Conservation (phyloP, 2,888 invertebrate species). For the Drosophila peninsularis region DNA sequence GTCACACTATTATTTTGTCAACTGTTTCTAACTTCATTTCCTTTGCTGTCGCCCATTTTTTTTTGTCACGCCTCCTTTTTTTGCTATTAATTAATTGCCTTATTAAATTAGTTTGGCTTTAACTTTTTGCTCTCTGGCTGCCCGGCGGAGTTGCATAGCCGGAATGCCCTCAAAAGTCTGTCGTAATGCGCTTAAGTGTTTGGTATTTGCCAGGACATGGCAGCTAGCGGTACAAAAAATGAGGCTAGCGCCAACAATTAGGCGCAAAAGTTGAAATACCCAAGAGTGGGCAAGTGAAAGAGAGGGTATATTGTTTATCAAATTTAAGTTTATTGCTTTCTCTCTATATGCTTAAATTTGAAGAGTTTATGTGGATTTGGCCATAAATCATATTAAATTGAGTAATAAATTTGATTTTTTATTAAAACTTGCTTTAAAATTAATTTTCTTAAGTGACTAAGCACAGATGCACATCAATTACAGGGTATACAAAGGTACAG, state of each 20-base stretch:
- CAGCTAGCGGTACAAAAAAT: slow-evolving; percentile 17
- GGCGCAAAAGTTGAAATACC: slow-evolving; percentile 31
- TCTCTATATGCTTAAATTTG: neutral
- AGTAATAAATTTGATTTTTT: neutral
- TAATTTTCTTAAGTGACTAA: neutral
- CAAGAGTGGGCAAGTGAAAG: neutral
- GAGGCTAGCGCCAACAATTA: slow-evolving; percentile 15
- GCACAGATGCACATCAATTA: neutral
- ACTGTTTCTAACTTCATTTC: neutral
- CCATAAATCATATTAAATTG: neutral
- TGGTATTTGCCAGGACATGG: slow-evolving; percentile 19
- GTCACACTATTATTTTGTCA: neutral
- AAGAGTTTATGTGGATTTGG: neutral
- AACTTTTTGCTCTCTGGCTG: neutral
- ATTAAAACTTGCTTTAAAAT: neutral
- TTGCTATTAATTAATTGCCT: neutral
- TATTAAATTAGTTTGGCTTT: slow-evolving; percentile 36
- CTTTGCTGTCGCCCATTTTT: too few species aligned
- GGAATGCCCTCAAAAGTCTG: slow-evolving; percentile 36
- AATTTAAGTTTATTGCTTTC: neutral
- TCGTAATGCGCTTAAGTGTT: slow-evolving; percentile 58
- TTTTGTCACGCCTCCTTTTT: neutral
- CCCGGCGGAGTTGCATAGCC: slow-evolving; percentile 16
- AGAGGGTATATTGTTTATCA: slow-evolving; percentile 1
- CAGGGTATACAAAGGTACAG: neutral